These are phyloP conservation scores for Climacteris rufus DNA, from an alignment of 2,113 vertebrate genomes.

Conservation along the genomic window DNA sequence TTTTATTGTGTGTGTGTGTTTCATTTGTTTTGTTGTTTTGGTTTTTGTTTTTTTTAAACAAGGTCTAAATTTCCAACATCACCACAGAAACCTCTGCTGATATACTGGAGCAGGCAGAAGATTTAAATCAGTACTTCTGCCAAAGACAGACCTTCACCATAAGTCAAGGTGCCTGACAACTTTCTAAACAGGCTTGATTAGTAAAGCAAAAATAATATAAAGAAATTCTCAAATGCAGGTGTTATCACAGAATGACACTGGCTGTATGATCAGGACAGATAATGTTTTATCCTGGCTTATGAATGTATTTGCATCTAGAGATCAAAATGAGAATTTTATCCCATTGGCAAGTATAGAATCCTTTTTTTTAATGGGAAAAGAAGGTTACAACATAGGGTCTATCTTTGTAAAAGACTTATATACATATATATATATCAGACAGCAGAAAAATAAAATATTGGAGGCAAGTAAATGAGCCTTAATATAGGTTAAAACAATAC, in stretches of 20 bases:
- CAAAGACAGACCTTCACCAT: slow-evolving; percentile 10
- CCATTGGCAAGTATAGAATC: slow-evolving; percentile 26
- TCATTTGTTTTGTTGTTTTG: background rate
- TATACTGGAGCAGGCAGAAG: background rate
- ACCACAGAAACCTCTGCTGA: background rate
- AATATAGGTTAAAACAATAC: background rate
- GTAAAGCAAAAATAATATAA: slow-evolving; percentile 29
- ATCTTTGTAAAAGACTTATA: slow-evolving; percentile 9
- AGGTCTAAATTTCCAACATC: background rate
- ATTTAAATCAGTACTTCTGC: background rate
- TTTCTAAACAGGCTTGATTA: slow-evolving; percentile 45
- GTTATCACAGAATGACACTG: slow-evolving; percentile 27
- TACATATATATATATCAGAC: background rate
- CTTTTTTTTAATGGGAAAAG: slow-evolving; percentile 36
- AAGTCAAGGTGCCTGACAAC: slow-evolving; percentile 58
- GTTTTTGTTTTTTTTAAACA: background rate
- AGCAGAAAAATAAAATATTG: slow-evolving; percentile 23
- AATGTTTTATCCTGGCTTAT: slow-evolving; percentile 50
- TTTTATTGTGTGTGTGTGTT: background rate
- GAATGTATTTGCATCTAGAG: slow-evolving; percentile 39
- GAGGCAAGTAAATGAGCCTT: background rate
- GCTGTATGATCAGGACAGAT: slow-evolving; percentile 25
- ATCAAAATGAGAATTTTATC: slow-evolving; percentile 64
- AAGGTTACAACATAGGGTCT: background rate
- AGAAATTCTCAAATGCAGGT: slow-evolving; percentile 14